phyloP scores from a whole-genome alignment of 1,140 invertebrate genomes.

The Pinna nobilis region DNA sequence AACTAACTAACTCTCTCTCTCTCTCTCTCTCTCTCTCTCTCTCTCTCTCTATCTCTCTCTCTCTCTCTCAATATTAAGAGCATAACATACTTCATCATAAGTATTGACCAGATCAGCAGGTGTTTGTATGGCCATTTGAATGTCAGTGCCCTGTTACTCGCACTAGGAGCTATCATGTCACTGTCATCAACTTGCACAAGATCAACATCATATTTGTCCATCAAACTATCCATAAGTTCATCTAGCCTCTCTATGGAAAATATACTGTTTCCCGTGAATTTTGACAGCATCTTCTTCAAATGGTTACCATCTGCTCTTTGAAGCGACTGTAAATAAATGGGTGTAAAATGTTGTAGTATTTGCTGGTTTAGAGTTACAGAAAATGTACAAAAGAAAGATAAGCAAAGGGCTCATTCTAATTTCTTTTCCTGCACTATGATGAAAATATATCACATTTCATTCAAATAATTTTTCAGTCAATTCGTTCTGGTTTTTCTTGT shows the following conservation, averaged over 20 bases:
- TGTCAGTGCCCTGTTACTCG: background rate
- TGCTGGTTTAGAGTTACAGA: too few species aligned
- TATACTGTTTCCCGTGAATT: background rate
- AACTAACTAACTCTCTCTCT: too few species aligned
- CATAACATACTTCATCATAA: conserved; percentile 59
- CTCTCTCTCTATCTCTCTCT: conserved; percentile 61
- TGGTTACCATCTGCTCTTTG: background rate
- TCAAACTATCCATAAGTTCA: conserved; percentile 54
- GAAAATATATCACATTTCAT: too few species aligned
- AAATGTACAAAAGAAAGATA: too few species aligned
- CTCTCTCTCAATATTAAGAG: background rate
- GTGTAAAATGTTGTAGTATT: too few species aligned
- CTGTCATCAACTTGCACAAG: conserved; percentile 28
- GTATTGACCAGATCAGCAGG: conserved; percentile 66
- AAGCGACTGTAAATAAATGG: conserved; percentile 8
- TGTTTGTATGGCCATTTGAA: conserved; percentile 67
- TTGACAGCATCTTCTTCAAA: background rate
- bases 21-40: too few species aligned
- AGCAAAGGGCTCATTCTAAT: too few species aligned
- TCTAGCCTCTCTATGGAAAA: conserved; percentile 36
- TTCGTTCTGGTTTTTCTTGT: too few species aligned
- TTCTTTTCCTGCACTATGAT: too few species aligned
- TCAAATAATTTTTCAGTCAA: too few species aligned
- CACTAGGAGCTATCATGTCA: background rate
- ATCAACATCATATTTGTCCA: conserved; percentile 60